These are phyloP conservation scores for Polymixis lichenea DNA, from an alignment of 2,888 invertebrate genomes.

Conservation along the genomic window DNA sequence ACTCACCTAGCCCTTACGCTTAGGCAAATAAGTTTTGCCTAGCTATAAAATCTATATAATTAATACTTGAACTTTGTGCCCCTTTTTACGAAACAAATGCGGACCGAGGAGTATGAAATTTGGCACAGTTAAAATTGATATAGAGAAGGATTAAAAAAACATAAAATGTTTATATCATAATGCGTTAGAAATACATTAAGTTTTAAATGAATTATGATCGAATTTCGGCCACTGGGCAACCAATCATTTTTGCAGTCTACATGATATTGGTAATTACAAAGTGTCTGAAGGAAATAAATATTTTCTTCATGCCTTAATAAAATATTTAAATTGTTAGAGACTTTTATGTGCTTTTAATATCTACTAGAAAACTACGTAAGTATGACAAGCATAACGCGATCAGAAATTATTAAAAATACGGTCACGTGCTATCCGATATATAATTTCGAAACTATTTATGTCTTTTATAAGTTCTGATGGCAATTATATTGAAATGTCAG, in stretches of 20 bases:
- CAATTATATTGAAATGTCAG: slow-evolving; percentile 48
- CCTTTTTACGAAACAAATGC: too few relatives aligned
- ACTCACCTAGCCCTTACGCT: not conserved
- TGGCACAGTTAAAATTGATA: too few relatives aligned
- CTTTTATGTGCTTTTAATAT: slow-evolving; percentile 5
- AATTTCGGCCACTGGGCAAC: too few relatives aligned
- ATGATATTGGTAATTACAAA: not conserved
- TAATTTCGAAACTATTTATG: slow-evolving; percentile 33
- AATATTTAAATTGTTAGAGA: not conserved
- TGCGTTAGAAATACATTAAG: too few relatives aligned
- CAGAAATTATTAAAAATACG: slow-evolving; percentile 6
- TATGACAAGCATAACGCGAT: not conserved
- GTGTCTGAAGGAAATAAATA: not conserved
- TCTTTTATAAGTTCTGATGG: slow-evolving; percentile 25
- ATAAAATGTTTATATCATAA: too few relatives aligned
- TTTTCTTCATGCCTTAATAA: not conserved
- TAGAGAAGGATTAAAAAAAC: too few relatives aligned
- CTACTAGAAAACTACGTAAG: not conserved
- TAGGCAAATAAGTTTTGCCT: not conserved
- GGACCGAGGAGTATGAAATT: too few relatives aligned
- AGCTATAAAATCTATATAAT: too few relatives aligned
- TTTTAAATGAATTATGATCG: too few relatives aligned
- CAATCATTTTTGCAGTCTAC: not conserved
- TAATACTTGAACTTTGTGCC: too few relatives aligned
- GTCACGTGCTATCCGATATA: slow-evolving; percentile 34